A percentile compares a stretch with the other conserved stretches of the same genome.
These are phyloP conservation scores for Zaprionus tsacasi DNA, from an alignment of 1,140 invertebrate species.

Conservation along the genomic window DNA sequence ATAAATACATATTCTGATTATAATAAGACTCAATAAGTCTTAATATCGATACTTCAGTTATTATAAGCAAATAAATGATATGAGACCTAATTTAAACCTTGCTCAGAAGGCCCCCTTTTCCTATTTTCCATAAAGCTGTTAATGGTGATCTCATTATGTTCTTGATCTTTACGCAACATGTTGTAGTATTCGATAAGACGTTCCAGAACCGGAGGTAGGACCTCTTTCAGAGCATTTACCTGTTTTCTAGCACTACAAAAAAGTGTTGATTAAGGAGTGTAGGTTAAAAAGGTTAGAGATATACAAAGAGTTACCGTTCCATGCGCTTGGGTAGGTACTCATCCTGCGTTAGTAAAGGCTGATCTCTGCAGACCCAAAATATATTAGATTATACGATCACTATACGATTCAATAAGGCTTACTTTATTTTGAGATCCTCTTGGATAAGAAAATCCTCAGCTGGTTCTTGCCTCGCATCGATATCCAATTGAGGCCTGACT, in stretches of 20 bases:
- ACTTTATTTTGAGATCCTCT: background rate
- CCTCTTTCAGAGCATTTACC: background rate
- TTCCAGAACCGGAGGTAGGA: background rate
- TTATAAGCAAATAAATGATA: too few relatives aligned
- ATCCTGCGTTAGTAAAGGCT: background rate
- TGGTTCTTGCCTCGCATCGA: background rate
- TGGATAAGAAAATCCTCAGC: background rate
- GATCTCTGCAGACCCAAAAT: background rate
- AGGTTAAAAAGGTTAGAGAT: background rate
- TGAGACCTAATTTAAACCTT: background rate
- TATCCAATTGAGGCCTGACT: background rate
- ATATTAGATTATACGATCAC: background rate
- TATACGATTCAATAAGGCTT: too few relatives aligned
- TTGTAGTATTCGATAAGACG: background rate
- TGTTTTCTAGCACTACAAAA: background rate
- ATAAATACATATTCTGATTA: background rate
- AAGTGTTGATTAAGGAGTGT: background rate
- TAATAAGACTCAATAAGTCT: too few relatives aligned
- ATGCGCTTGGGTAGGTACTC: constrained; percentile 20
- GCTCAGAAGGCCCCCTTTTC: too few relatives aligned
- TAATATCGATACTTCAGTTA: too few relatives aligned
- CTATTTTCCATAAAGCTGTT: background rate
- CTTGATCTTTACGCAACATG: background rate
- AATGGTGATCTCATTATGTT: background rate
- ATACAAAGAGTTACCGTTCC: background rate